A percentile compares a stretch with the other conserved stretches of the same genome.
Conservation (phyloP, 2,797 vertebrate species). For the Morelia viridis region DNA sequence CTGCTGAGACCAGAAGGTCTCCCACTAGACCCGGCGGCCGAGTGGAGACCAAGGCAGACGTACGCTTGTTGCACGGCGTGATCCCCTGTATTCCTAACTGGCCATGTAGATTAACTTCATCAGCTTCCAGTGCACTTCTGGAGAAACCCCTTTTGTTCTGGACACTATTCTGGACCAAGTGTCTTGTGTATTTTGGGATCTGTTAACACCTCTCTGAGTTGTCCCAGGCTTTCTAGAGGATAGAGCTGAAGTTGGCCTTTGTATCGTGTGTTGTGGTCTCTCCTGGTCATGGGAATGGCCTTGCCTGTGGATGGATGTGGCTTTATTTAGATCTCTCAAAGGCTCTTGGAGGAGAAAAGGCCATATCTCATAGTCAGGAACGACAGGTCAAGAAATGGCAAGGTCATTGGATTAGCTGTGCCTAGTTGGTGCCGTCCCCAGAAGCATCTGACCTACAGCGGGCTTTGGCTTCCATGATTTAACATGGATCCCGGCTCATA, state of each 20-base stretch:
- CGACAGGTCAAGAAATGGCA: not conserved
- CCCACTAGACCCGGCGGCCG: not conserved
- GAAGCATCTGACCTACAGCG: not conserved
- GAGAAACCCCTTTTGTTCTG: not conserved
- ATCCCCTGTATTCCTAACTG: not conserved
- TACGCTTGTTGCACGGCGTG: not conserved
- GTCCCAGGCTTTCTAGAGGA: not conserved
- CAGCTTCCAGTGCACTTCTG: not conserved
- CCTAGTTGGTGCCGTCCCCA: not conserved
- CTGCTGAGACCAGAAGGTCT: too few species aligned
- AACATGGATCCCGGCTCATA: too few species aligned
- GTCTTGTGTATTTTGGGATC: not conserved
- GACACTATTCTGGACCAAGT: not conserved
- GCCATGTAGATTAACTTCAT: not conserved
- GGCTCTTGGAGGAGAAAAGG: not conserved
- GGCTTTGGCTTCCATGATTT: too few species aligned
- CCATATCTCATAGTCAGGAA: not conserved
- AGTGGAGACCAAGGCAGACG: too few species aligned
- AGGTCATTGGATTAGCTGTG: not conserved
- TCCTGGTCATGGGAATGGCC: not conserved
- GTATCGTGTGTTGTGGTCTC: too few species aligned
- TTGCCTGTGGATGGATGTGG: not conserved
- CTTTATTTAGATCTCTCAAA: not conserved
- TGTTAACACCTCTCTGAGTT: conserved; percentile 10
- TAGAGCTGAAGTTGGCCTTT: too few species aligned